These are phyloP conservation scores for Diplogasteroides magnus DNA, from an alignment of 1,140 invertebrate species.

Conservation along the genomic window DNA sequence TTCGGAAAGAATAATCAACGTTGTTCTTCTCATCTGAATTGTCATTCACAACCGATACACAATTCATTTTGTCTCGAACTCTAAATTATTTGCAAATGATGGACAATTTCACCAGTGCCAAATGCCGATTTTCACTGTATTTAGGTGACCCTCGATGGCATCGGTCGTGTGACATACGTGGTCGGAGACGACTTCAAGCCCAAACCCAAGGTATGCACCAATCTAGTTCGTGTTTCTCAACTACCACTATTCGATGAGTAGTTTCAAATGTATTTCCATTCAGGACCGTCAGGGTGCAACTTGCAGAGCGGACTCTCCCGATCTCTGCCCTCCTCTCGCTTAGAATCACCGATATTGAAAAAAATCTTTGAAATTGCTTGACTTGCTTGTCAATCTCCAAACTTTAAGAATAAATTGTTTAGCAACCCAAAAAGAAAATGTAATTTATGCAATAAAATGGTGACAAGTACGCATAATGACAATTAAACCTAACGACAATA, in stretches of 20 bases:
- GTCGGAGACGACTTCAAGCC: conserved; percentile 48
- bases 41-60: conserved; percentile 14
- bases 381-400: too few relatives aligned
- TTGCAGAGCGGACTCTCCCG: conserved; percentile 47
- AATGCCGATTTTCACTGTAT: conserved; percentile 1
- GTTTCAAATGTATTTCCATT: too few relatives aligned
- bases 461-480: too few relatives aligned
- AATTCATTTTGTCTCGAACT: conserved; percentile 11
- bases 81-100: too few relatives aligned
- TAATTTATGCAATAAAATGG: too few relatives aligned
- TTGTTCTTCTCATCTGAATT: conserved; percentile 14
- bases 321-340: not conserved
- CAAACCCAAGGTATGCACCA: conserved; percentile 25
- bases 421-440: too few relatives aligned
- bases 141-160: conserved; percentile 48
- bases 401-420: too few relatives aligned
- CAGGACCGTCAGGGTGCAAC: conserved; percentile 50
- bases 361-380: too few relatives aligned
- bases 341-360: too few relatives aligned
- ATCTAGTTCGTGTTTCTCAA: too few relatives aligned
- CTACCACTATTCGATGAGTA: conserved; percentile 7
- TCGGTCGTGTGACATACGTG: conserved; percentile 43
- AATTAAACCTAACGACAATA: too few relatives aligned
- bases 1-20: not conserved
- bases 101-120: not conserved